Base-by-base conservation (phyloP, 2,797 vertebrate species). In the Acridotheres tristis region DNA sequence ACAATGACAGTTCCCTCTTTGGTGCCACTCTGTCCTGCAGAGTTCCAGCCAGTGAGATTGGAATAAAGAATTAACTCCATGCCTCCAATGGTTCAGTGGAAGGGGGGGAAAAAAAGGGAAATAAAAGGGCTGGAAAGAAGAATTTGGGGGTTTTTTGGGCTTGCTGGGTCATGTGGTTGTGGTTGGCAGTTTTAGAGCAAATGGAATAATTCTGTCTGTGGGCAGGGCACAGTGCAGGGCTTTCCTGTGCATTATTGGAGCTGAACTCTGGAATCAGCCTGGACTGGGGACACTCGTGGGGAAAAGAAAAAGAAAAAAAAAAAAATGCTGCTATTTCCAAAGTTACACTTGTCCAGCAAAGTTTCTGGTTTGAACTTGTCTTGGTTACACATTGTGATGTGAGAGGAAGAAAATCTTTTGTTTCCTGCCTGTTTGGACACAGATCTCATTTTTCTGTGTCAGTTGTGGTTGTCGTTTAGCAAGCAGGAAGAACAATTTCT, bases 81-180 rank as follows among this genome's bases (percentile, higher is more conserved):
- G 23, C 29, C 26, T 54, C 25, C n/a, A 25, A 0, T 38, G 17
- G 36, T 68, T 36, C 30, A 53, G n/a, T 7, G 6, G 5, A 58
- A 80, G 18, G 32, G 36, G 36, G 10, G 0, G 19, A 2, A 40
- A 0, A 40, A 8, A 30, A 58, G 3, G 14, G n/a, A 55, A 65
- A 45, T 27, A 23, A 69, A 68, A 90, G 13, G 11, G 13, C 2
- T 38, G 29, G 40, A 30, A 67, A 19, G 13, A 36, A n/a, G 51
- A 71, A 16, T 0, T 1, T 62, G 29, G 25, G 25, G 11, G 2
- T 69, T 69, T 86, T 92, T 61, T 62, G 94, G 55, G 81, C 77
- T 94, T 95, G 59, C 45, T 90, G 72, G 59, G 16, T 86, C 15
- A 8, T 25, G 34, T 93, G 66, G 43, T 40, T 96, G 40, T 93